Evolutionary conservation across 1,140 invertebrate genomes (phyloP), one percentile per base, ranked within the genome.

Genomic region (Asbolus verrucosus): DNA sequence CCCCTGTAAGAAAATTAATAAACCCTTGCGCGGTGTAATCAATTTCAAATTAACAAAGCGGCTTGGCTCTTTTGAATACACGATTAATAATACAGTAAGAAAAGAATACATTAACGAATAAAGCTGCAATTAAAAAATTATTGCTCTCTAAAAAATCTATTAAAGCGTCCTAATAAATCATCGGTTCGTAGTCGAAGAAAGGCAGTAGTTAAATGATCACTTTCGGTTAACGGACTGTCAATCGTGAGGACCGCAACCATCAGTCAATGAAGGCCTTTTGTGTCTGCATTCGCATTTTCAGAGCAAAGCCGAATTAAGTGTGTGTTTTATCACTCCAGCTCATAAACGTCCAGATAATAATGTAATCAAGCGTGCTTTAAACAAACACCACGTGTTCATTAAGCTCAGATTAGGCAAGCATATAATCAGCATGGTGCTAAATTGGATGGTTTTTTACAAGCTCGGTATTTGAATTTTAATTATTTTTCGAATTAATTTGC

Each of bases 151-250:
- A 68, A 68, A 68, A 68, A 68, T 68, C 67, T 68, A 68, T 68
- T 68, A 68, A 61, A 27, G 33, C 27, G 13, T 14, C 54, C 6
- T 61, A 50, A 68, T 68, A 68, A 68, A 68, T 68, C 67, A 68
- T 68, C 39, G n/a, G n/a, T n/a, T n/a, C n/a, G n/a, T n/a, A n/a
- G n/a, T n/a, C n/a, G n/a, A n/a, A n/a, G n/a, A n/a, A 24, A 27
- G 38, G 67, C 31, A 59, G 50, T 68, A 68, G 16, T 68, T 60
- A 68, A 68, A 68, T 54, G 50, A 41, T 61, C 54, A 68, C 67
- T 68, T 54, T 41, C 50, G 38, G 67, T 68, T 68, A 60, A 68
- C 41, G 24, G 54, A 59, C 67, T 68, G 67, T 68, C 67, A 61
- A 68, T 68, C 67, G 67, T 27, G 11, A 54, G 21, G 21, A 13